Percentiles rank a stretch among this genome's conserved stretches.
Evolutionary conservation across 2,888 invertebrate genomes (phyloP).

Genomic region (Synanthedon vespiformis): DNA sequence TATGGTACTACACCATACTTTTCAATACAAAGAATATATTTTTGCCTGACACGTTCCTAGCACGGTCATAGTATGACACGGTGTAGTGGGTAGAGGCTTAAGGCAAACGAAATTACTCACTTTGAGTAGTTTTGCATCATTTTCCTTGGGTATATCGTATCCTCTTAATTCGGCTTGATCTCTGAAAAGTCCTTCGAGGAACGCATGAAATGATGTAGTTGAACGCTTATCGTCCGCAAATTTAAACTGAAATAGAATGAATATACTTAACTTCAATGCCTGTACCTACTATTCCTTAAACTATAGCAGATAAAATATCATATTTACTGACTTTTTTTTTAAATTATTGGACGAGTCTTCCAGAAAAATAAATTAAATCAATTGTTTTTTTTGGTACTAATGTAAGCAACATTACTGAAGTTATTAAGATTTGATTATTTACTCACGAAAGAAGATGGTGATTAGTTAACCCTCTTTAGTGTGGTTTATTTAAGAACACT

Average conservation of each 20-base stretch:
- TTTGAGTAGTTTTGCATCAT: constrained; percentile 52
- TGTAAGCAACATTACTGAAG: not conserved
- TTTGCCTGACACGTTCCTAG: too few relatives aligned
- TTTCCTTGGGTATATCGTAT: constrained; percentile 37
- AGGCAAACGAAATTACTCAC: constrained; percentile 19
- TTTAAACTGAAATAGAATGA: constrained; percentile 65
- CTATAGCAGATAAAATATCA: too few relatives aligned
- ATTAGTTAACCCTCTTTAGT: too few relatives aligned
- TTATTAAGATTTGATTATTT: not conserved
- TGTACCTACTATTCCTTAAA: too few relatives aligned
- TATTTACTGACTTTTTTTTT: too few relatives aligned
- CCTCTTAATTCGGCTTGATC: constrained; percentile 43
- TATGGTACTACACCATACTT: too few relatives aligned
- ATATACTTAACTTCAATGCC: too few relatives aligned
- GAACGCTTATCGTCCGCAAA: constrained; percentile 71
- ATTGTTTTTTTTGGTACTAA: not conserved
- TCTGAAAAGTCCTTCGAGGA: constrained; percentile 76
- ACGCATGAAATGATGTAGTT: constrained; percentile 72
- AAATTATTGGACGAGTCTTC: too few relatives aligned
- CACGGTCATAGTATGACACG: too few relatives aligned
- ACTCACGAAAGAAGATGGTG: too few relatives aligned
- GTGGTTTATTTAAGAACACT: not conserved
- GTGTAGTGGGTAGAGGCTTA: too few relatives aligned
- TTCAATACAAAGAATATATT: too few relatives aligned
- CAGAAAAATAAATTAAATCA: not conserved